Evolutionary conservation across 2,113 vertebrate genomes (phyloP).

Genomic region (Gobio gobio): DNA sequence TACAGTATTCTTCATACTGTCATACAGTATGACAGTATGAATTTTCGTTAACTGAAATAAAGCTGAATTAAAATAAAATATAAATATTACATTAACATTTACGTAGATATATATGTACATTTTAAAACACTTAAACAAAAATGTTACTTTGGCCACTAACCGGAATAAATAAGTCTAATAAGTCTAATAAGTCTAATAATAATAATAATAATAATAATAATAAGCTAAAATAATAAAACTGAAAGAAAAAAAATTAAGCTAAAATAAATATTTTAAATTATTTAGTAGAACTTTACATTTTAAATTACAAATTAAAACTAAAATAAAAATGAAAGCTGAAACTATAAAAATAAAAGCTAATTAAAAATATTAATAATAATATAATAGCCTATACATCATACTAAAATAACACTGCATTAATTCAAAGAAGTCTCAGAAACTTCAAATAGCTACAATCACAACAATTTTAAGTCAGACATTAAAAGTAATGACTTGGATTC

Average conservation of each 20-base stretch:
- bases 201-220: no score
- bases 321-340: no score
- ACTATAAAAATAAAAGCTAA: no score
- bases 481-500: not conserved
- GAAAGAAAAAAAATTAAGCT: no score
- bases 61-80: not conserved
- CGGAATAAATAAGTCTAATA: no score
- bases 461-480: not conserved
- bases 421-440: not conserved
- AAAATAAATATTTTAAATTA: no score
- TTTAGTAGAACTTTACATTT: no score
- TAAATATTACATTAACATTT: not conserved
- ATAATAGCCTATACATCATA: no score
- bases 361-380: no score
- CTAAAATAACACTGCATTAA: not conserved
- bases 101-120: not conserved
- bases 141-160: not conserved
- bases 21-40: not conserved
- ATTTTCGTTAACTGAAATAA: not conserved
- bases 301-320: no score
- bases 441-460: not conserved
- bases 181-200: no score
- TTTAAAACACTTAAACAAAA: not conserved
- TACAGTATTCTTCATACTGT: not conserved
- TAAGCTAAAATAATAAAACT: no score